Conservation (phyloP, 2,888 invertebrate species). For the Phorcus lineatus region DNA sequence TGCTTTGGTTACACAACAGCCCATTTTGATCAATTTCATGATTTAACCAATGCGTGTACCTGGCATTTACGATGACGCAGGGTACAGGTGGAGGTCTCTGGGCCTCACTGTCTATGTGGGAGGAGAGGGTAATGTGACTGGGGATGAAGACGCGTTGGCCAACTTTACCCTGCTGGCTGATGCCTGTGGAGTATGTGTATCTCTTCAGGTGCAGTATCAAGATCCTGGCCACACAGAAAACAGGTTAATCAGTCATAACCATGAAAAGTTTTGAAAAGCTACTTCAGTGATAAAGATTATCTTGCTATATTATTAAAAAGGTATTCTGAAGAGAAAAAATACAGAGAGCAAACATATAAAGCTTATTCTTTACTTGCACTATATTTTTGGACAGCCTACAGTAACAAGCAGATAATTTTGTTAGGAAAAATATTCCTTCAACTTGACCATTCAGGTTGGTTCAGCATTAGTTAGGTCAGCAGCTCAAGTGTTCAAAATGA, state of each 20-base stretch:
- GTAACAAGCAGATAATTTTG: no score
- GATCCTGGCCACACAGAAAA: conserved; percentile 53
- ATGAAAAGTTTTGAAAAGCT: background rate
- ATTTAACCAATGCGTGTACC: no score
- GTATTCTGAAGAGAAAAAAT: background rate
- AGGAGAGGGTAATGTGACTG: conserved; percentile 55
- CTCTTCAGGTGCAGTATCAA: conserved; percentile 71
- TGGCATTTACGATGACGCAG: conserved; percentile 14
- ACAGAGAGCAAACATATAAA: background rate
- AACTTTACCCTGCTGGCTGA: conserved; percentile 55
- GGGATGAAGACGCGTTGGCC: conserved; percentile 61
- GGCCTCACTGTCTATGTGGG: conserved; percentile 56
- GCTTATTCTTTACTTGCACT: background rate
- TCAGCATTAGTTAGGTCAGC: no score
- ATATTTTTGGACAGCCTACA: no score
- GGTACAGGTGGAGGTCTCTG: conserved; percentile 51
- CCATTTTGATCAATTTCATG: no score
- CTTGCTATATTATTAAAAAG: background rate
- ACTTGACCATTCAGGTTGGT: no score
- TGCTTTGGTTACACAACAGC: no score
- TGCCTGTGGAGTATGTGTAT: conserved; percentile 56
- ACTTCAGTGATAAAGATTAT: no score
- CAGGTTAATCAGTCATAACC: background rate
- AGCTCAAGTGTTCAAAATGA: no score
- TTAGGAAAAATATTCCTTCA: no score